A percentile compares a stretch with the other conserved stretches of the same genome.
Evolutionary conservation across 2,888 invertebrate genomes (phyloP).

Genomic region (Tenthredo livida): DNA sequence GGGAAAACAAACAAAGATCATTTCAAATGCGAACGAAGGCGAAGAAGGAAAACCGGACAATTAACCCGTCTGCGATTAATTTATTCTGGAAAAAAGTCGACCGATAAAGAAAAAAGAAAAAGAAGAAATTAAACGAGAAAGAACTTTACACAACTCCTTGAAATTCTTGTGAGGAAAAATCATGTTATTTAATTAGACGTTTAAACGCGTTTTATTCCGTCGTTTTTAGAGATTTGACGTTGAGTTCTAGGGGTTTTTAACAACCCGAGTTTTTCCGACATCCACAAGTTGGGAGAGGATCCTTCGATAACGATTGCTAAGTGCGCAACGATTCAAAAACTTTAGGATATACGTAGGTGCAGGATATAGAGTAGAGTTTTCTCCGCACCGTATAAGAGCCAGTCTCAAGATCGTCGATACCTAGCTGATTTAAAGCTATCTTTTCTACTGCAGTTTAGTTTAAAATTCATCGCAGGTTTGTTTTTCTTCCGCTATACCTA

Average conservation of each 20-base stretch:
- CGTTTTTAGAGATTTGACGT: background rate
- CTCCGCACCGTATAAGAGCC: background rate
- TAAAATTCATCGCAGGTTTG: background rate
- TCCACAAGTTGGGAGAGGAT: background rate
- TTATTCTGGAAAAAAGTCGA: background rate
- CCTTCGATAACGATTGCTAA: conserved; percentile 38
- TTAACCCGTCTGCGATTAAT: background rate
- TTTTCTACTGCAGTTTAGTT: background rate
- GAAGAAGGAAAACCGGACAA: background rate
- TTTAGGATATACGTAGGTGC: background rate
- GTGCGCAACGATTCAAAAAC: conserved; percentile 36
- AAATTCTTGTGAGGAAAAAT: background rate
- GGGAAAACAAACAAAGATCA: conserved; percentile 8
- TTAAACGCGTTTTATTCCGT: background rate
- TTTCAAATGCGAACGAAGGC: background rate
- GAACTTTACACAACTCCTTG: background rate
- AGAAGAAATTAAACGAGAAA: background rate
- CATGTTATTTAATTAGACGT: background rate
- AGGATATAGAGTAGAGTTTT: background rate
- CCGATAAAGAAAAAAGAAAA: background rate
- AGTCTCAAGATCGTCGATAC: background rate
- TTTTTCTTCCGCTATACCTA: conserved; percentile 33
- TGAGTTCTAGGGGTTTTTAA: background rate
- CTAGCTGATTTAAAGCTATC: conserved; percentile 20
- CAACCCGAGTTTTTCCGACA: background rate